These are phyloP conservation scores for Oligia fasciuncula DNA, from an alignment of 2,888 invertebrate species.

Conservation along the genomic window DNA sequence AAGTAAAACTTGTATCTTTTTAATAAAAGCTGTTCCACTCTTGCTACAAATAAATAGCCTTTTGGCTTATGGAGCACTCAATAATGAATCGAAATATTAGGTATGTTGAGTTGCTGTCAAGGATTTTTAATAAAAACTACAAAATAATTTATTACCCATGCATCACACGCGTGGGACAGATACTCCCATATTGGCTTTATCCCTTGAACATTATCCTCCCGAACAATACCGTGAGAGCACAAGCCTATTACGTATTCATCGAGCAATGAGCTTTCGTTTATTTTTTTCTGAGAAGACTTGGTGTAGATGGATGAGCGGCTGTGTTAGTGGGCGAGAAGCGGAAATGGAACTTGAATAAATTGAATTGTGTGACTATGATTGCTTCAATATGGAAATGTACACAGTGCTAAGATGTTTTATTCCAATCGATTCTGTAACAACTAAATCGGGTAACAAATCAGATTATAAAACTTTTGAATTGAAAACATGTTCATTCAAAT, in stretches of 20 bases:
- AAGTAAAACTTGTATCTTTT: slow-evolving; percentile 1
- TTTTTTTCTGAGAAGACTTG: slow-evolving; percentile 75
- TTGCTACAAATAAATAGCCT: neutral
- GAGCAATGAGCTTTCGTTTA: slow-evolving; percentile 79
- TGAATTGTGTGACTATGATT: slow-evolving; percentile 83
- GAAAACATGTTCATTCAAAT: slow-evolving; percentile 20
- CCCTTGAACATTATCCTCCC: slow-evolving; percentile 59
- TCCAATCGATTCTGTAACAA: slow-evolving; percentile 63
- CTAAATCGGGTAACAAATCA: slow-evolving; percentile 21
- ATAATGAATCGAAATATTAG: neutral
- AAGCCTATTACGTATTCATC: slow-evolving; percentile 80
- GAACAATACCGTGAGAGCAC: slow-evolving; percentile 74
- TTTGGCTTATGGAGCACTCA: neutral
- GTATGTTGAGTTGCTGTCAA: neutral
- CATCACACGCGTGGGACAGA: slow-evolving; percentile 47
- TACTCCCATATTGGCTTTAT: slow-evolving; percentile 63
- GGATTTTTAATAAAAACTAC: slow-evolving; percentile 21
- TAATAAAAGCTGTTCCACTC: neutral
- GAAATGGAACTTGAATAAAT: slow-evolving; percentile 84
- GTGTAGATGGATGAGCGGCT: slow-evolving; percentile 78
- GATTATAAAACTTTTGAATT: slow-evolving; percentile 30
- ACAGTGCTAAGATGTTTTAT: slow-evolving; percentile 71
- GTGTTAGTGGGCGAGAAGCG: slow-evolving; percentile 79
- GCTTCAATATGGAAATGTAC: slow-evolving; percentile 79
- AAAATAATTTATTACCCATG: slow-evolving; percentile 53